Percentiles rank a stretch among this genome's conserved stretches.
Conservation (phyloP, 2,888 invertebrate species). For the Torymus aiolomorphi region DNA sequence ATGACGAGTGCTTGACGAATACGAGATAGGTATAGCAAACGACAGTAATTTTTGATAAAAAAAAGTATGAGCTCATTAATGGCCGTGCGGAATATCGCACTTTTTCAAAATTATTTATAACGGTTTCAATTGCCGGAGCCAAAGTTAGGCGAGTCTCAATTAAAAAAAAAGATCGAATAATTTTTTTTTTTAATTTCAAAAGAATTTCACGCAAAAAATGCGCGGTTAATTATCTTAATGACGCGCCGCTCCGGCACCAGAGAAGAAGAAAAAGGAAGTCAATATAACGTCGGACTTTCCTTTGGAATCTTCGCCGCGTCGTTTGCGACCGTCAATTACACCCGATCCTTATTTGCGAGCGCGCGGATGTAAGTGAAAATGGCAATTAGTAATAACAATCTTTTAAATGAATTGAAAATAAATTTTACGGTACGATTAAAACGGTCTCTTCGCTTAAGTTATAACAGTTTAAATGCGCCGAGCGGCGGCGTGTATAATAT, state of each 20-base stretch:
- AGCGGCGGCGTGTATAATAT: too few relatives aligned
- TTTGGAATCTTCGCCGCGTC: background rate
- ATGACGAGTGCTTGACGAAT: too few relatives aligned
- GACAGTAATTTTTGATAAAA: background rate
- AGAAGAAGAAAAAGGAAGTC: background rate
- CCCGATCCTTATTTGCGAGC: constrained; percentile 1
- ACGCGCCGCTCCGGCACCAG: background rate
- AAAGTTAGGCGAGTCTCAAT: background rate
- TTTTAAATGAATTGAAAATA: constrained; percentile 23
- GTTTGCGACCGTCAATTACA: constrained; percentile 8
- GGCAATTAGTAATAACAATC: constrained; percentile 40
- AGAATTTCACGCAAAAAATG: constrained; percentile 19
- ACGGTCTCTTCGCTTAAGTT: constrained; percentile 3
- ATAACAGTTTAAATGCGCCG: constrained; percentile 1
- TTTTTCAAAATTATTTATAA: constrained; percentile 16
- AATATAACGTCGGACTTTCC: background rate
- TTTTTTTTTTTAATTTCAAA: constrained; percentile 21
- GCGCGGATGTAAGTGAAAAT: constrained; percentile 28
- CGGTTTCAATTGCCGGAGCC: background rate
- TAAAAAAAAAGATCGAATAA: background rate
- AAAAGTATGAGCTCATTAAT: background rate
- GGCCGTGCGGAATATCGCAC: background rate
- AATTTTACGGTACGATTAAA: constrained; percentile 27
- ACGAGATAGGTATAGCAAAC: too few relatives aligned
- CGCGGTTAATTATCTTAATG: constrained; percentile 40